phyloP scores from a whole-genome alignment of 2,797 vertebrate genomes.

The Leptatherina wallacei region DNA sequence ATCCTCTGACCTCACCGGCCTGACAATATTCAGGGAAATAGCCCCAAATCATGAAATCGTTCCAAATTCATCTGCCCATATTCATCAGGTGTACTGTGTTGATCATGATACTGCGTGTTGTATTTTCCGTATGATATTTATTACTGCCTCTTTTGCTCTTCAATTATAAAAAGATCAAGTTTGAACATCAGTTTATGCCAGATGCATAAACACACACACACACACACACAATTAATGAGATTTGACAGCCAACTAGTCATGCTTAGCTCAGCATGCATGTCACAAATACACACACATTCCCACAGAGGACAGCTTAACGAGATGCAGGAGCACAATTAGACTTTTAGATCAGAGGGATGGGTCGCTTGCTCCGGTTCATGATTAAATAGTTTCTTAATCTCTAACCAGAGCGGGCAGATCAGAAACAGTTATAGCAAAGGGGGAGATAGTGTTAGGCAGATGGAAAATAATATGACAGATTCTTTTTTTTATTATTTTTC shows the following conservation, averaged over 20 bases:
- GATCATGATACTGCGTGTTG: neutral
- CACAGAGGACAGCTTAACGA: constrained; percentile 30
- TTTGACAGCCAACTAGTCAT: constrained; percentile 3
- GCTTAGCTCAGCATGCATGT: constrained; percentile 50
- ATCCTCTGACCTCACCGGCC: neutral
- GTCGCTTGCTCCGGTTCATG: constrained; percentile 36
- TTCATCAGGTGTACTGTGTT: too few species aligned
- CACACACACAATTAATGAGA: constrained; percentile 26
- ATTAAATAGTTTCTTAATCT: constrained; percentile 38
- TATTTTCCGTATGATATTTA: neutral
- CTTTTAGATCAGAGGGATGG: constrained; percentile 45
- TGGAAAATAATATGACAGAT: constrained; percentile 19
- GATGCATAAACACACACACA: neutral
- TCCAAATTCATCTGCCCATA: constrained; percentile 1
- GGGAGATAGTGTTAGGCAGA: neutral
- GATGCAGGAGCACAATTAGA: constrained; percentile 43
- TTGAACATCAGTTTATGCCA: neutral
- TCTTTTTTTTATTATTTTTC: constrained; percentile 18
- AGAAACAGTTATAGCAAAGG: neutral
- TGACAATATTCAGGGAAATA: constrained; percentile 34
- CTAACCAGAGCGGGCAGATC: constrained; percentile 16
- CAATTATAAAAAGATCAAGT: neutral
- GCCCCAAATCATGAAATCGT: constrained; percentile 15
- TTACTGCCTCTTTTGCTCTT: neutral
- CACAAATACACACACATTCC: constrained; percentile 1